phyloP scores from a whole-genome alignment of 2,888 invertebrate species.

The Drosophila multiciliata region DNA sequence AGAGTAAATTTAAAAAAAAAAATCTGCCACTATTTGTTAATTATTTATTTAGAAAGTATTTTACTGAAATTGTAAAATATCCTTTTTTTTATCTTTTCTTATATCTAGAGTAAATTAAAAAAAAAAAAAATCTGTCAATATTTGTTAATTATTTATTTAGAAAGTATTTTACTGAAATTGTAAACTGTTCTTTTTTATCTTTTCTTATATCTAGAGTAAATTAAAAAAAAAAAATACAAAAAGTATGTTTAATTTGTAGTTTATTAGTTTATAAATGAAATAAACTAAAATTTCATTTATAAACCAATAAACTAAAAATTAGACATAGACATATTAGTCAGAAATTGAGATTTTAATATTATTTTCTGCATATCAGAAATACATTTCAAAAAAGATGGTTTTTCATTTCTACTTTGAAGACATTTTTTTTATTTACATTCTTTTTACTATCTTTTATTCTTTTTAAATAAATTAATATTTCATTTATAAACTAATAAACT shows the following conservation, averaged over 20 bases:
- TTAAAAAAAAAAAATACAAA: not conserved
- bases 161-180: not conserved
- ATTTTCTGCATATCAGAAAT: not conserved
- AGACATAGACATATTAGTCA: not conserved
- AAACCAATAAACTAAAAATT: too few relatives aligned
- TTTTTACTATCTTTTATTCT: not conserved
- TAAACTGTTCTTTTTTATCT: not conserved
- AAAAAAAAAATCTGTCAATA: too few relatives aligned
- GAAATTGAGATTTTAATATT: not conserved
- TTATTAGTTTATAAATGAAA: not conserved
- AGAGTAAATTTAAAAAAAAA: too few relatives aligned
- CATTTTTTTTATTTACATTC: not conserved
- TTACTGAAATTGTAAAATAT: not conserved
- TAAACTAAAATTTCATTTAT: too few relatives aligned
- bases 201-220: not conserved
- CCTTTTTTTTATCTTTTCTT: not conserved
- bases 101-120: not conserved
- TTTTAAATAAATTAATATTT: too few relatives aligned
- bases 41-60: not conserved
- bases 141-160: not conserved
- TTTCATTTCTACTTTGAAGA: not conserved
- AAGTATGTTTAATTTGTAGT: not conserved
- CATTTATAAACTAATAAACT: too few relatives aligned
- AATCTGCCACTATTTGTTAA: too few relatives aligned
- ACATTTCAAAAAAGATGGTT: not conserved